A percentile compares a stretch with the other conserved stretches of the same genome.
Conservation (phyloP, 2,797 vertebrate species). For the Tympanoctomys barrerae region DNA sequence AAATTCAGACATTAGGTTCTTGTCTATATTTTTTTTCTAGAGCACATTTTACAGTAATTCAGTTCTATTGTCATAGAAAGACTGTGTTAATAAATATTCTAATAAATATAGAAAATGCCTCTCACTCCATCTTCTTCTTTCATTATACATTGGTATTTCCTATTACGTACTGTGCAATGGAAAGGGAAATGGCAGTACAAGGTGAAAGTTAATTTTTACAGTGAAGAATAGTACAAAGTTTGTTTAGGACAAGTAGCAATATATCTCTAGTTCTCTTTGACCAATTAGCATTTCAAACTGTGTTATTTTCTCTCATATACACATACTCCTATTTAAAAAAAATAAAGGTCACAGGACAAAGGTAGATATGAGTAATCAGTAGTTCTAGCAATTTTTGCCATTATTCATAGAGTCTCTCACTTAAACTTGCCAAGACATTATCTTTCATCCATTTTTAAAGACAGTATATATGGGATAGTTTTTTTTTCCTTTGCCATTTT, state of each 20-base stretch:
- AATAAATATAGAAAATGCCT: conserved; percentile 51
- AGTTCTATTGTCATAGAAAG: conserved; percentile 58
- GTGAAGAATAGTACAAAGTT: conserved; percentile 24
- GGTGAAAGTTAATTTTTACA: conserved; percentile 49
- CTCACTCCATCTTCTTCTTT: conserved; percentile 16
- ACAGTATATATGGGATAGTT: background rate
- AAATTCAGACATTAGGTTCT: conserved; percentile 55
- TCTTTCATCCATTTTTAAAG: background rate
- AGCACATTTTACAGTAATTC: conserved; percentile 55
- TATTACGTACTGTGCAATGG: conserved; percentile 4
- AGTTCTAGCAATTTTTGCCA: background rate
- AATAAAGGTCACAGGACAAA: background rate
- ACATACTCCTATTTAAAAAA: conserved; percentile 39
- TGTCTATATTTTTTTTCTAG: conserved; percentile 45
- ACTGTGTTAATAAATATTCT: conserved; percentile 56
- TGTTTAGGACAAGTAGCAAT: background rate
- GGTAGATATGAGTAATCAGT: background rate
- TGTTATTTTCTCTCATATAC: background rate
- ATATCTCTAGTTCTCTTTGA: background rate
- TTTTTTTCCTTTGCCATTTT: background rate
- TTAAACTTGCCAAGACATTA: conserved; percentile 5
- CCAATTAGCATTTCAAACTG: conserved; percentile 17
- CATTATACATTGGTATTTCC: background rate
- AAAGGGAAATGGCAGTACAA: conserved; percentile 53
- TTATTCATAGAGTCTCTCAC: conserved; percentile 2